Evolutionary conservation across 2,113 vertebrate genomes (phyloP).

Genomic region (Stegostoma tigrinum): DNA sequence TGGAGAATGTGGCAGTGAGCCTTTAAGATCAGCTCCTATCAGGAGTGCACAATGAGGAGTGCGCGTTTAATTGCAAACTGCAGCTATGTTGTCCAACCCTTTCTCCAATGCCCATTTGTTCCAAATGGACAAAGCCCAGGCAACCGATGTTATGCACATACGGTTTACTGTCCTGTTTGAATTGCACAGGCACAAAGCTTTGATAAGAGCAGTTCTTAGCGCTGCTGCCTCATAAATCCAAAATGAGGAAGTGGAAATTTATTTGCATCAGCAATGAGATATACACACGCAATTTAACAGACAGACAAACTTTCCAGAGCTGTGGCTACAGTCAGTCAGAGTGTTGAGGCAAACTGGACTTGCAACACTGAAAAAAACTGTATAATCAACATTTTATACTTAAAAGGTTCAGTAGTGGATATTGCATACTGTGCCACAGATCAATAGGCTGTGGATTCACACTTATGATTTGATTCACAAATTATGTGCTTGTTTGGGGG

Average conservation of each 20-base stretch:
- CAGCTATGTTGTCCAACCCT: not conserved
- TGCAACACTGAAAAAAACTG: not conserved
- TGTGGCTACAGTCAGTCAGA: not conserved
- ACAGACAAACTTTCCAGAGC: not conserved
- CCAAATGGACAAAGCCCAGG: not conserved
- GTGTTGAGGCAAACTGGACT: not conserved
- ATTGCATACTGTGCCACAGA: not conserved
- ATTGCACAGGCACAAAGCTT: not conserved
- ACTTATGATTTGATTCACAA: not conserved
- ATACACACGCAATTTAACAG: not conserved
- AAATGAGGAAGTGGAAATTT: not conserved
- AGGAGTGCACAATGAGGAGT: not conserved
- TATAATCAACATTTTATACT: not conserved
- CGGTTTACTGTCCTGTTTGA: not conserved
- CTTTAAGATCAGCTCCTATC: not conserved
- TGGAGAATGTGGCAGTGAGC: not conserved
- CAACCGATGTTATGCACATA: not conserved
- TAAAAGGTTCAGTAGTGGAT: not conserved
- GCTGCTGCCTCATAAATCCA: not conserved
- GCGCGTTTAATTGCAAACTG: not conserved
- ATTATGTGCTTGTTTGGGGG: not conserved
- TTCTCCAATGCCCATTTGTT: not conserved
- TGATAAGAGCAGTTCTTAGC: not conserved
- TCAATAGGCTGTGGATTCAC: not conserved
- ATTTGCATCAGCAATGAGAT: constrained; percentile 2